Base-by-base conservation (phyloP, 2,797 vertebrate species). In the Cossypha heuglini region DNA sequence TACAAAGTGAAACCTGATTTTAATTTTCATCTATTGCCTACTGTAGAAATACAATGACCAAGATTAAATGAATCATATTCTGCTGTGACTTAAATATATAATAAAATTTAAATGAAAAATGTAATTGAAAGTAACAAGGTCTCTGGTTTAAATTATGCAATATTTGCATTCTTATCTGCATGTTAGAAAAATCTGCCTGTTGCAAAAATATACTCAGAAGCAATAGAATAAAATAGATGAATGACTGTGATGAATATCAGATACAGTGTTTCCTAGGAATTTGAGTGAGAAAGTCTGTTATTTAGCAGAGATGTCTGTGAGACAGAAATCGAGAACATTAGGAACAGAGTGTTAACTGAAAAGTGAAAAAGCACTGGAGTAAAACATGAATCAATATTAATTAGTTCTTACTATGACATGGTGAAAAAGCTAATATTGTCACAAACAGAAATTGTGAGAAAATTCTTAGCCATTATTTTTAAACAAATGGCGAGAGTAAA, bases 91-190 rank as follows among this genome's bases (percentile, higher is more conserved):
- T 88, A 94, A 86, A 74, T 35, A 52, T 24, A 72, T 9, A 5
- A 33, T 48, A 49, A 25, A 57, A 93, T 48, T 80, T 71, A 88
- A 86, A 67, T 38, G 16, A 91, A 86, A 93, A 90, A 88, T 66
- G 19, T 45, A 1, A 7, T 77, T 76, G 29, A 83, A 74, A 45
- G 3, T 62, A 76, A 83, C 1, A 5, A 73, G 26, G 6, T 48
- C 40, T 82, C 25, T 52, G 15, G 16, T 72, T 87, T 88, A 82
- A 87, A 93, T 90, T 69, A 55, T 59, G 37, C 6, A 33, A 79
- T 83, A 91, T 80, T 96, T 88, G 20, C 12, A 38, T 86, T 91
- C 37, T 94, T 86, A 40, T 42, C 40, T 72, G 72, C 14, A 28
- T 45, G 57, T 67, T 77, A 80, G 43, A 66, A 89, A 72, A 92